phyloP scores from a whole-genome alignment of 53 echinoderm and acorn worm genomes.

The Antedon mediterranea region DNA sequence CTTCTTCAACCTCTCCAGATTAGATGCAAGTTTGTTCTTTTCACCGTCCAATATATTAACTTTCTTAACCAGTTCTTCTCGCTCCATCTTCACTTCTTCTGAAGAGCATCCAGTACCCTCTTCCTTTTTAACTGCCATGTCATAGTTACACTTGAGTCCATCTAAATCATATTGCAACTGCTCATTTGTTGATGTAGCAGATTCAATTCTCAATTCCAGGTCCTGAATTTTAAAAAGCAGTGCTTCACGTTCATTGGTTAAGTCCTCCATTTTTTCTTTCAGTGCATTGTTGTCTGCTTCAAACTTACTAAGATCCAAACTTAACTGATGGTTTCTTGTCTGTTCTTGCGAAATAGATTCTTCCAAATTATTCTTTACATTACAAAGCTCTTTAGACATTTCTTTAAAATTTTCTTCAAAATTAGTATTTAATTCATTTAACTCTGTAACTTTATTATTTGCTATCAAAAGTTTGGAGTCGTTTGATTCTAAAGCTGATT shows the following conservation, averaged over 20 bases:
- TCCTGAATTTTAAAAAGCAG: not conserved
- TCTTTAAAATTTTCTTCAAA: conserved; percentile 13
- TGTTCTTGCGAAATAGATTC: not conserved
- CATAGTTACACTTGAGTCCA: not conserved
- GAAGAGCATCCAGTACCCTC: not conserved
- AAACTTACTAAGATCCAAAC: not conserved
- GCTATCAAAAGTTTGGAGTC: not conserved
- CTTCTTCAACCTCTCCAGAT: conserved; percentile 84
- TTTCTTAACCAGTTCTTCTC: not conserved
- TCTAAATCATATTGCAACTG: not conserved
- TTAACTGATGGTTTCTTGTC: conserved; percentile 3
- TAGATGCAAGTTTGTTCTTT: conserved; percentile 56
- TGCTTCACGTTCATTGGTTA: conserved; percentile 10
- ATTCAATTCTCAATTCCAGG: not conserved
- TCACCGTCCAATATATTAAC: conserved; percentile 11
- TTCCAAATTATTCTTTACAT: not conserved
- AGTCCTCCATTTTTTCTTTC: not conserved
- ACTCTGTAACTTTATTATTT: not conserved
- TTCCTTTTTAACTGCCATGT: not conserved
- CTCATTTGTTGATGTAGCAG: not conserved
- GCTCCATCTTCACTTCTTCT: not conserved
- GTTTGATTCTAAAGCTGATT: not conserved
- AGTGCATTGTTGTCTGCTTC: not conserved
- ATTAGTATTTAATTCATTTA: not conserved
- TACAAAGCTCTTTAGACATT: not conserved